These are phyloP conservation scores for Nycteola revayana DNA, from an alignment of 2,888 invertebrate species.

Conservation along the genomic window DNA sequence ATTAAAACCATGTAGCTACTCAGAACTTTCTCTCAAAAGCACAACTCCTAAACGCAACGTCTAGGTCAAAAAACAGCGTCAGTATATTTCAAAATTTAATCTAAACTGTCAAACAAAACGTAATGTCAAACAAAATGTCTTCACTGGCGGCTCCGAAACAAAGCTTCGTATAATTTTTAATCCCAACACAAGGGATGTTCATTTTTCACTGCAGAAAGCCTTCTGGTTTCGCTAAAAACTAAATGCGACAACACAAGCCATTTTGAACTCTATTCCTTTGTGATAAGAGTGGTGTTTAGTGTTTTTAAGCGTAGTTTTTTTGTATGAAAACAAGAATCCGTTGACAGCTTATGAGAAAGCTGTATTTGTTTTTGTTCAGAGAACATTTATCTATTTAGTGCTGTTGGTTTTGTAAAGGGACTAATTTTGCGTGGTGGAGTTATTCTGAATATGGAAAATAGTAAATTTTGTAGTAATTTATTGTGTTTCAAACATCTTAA, in stretches of 20 bases:
- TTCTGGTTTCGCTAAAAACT: constrained; percentile 33
- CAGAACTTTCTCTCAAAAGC: too few species aligned
- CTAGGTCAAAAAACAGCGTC: too few species aligned
- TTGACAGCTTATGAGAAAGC: constrained; percentile 67
- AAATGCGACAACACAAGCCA: constrained; percentile 14
- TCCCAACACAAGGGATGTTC: constrained; percentile 71
- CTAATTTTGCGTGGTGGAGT: constrained; percentile 12
- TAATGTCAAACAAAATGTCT: constrained; percentile 18
- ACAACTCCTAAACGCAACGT: too few species aligned
- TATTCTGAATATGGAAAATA: too few species aligned
- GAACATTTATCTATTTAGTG: constrained; percentile 21
- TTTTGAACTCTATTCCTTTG: constrained; percentile 33
- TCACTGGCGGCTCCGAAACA: constrained; percentile 36
- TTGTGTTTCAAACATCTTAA: too few species aligned
- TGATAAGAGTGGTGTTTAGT: constrained; percentile 22
- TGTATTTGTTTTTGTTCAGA: constrained; percentile 45
- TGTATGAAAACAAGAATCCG: constrained; percentile 43
- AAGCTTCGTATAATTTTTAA: constrained; percentile 72
- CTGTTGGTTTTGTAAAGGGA: constrained; percentile 15
- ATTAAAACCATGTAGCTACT: too few species aligned
- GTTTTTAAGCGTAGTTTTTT: constrained; percentile 20
- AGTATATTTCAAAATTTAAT: constrained; percentile 22
- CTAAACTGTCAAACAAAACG: constrained; percentile 29
- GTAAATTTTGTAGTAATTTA: too few species aligned
- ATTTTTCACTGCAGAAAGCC: constrained; percentile 65